Evolutionary conservation across 53 echinoderm and acorn worm genomes (phyloP).

Genomic region (Holothuria scabra): DNA sequence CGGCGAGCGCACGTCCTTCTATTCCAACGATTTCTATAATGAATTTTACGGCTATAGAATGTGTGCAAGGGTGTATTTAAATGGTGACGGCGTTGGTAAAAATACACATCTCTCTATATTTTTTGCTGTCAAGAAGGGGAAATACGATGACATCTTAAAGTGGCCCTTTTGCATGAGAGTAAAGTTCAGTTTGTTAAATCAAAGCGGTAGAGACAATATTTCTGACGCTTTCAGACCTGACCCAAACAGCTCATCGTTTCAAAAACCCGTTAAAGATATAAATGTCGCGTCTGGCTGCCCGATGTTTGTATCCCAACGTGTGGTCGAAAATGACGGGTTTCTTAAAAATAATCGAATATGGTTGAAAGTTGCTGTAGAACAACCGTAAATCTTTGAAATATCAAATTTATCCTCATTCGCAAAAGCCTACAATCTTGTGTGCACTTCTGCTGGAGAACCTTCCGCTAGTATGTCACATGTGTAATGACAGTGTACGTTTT

Average conservation of each 20-base stretch:
- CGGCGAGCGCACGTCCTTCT: conserved; percentile 6
- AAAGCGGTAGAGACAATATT: conserved; percentile 4
- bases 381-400: too few relatives aligned
- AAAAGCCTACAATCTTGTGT: too few relatives aligned
- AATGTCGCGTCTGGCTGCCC: conserved; percentile 45
- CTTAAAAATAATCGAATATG: conserved; percentile 34
- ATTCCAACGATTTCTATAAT: conserved; percentile 28
- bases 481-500: too few relatives aligned
- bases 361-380: conserved; percentile 20
- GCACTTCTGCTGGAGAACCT: too few relatives aligned
- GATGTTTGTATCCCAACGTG: conserved; percentile 15
- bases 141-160: conserved; percentile 26
- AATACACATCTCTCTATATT: conserved; percentile 33
- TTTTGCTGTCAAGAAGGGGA: conserved; percentile 36
- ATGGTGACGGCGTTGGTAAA: conserved; percentile 41
- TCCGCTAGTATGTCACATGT: too few relatives aligned
- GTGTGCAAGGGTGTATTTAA: conserved; percentile 37
- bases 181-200: conserved; percentile 12
- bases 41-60: conserved; percentile 22
- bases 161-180: conserved; percentile 35
- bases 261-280: conserved; percentile 22
- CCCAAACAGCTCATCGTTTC: conserved; percentile 16
- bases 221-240: conserved; percentile 37
- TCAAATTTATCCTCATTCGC: too few relatives aligned
- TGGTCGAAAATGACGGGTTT: conserved; percentile 9